Evolutionary conservation across 2,113 vertebrate genomes (phyloP), one percentile per base, ranked within the genome.

Genomic region (Alexandromys fortis): DNA sequence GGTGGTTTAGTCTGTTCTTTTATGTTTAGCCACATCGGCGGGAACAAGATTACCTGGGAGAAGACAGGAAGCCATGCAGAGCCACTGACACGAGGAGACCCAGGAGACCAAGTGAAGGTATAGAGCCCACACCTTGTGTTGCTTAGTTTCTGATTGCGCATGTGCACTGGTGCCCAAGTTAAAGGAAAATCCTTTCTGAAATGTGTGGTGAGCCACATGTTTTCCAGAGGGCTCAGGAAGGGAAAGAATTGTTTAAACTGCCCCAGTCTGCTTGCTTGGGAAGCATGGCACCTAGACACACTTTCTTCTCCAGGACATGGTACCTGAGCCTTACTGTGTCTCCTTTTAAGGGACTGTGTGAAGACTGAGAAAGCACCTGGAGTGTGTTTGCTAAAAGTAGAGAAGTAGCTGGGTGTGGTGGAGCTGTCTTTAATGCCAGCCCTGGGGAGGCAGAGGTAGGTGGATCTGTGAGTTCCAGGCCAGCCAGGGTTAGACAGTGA

Each of bases 61-160:
- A 99, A 99, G 96, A 97, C 99, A 88, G 99, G 98, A 98, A 98
- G 98, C 90, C 99, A 99, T 93, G 98, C 98, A 67, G 99, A 99
- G 98, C 98, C 97, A 88, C 96, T 98, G 95, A 94, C 98, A 0
- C 99, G 98, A 94, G 98, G 98, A 98, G 98, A 99, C 81, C 96
- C 98, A 96, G 98, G 98, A 98, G 99, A 99, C 99, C 99, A 99
- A 99, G 98, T 98, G 58, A 99, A 99, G 98, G 99, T 99, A 98
- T 97, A 68, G 6, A 61, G 11, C 35, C 11, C 47, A 10, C 55
- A 10, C 61, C 45, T 90, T 92, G 61, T 45, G 2, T 97, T 91
- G 63, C 73, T 97, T 91, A 73, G 11, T 16, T 75, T 65, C 49
- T 70, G 28, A n/a, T 24, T 90, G 19, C 11, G 28, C n/a, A 78